A percentile compares a stretch with the other conserved stretches of the same genome.
Conservation (phyloP, 2,797 vertebrate species). For the Mycteria americana region DNA sequence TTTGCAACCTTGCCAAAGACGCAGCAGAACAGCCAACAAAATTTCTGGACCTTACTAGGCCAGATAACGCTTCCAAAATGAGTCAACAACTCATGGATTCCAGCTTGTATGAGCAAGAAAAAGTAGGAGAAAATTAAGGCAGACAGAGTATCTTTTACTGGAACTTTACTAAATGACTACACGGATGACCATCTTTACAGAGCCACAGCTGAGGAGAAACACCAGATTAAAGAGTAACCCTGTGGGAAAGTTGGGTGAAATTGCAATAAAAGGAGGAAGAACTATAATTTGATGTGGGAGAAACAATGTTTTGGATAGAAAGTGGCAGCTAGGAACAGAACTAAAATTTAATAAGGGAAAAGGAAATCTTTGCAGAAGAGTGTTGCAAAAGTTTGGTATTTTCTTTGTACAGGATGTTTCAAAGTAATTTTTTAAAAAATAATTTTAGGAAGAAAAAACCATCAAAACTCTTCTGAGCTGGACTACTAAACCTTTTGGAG, state of each 20-base stretch:
- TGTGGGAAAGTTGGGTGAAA: background rate
- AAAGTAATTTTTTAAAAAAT: background rate
- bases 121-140: background rate
- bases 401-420: background rate
- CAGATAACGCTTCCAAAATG: background rate
- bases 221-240: background rate
- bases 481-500: background rate
- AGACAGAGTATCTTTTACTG: background rate
- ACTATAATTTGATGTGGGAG: background rate
- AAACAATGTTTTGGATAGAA: background rate
- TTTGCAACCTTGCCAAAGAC: background rate
- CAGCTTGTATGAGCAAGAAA: background rate
- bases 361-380: background rate
- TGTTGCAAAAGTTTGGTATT: background rate
- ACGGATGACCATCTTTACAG: background rate
- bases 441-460: rapidly evolving
- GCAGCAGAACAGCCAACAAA: background rate
- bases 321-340: background rate
- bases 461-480: background rate
- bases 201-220: background rate
- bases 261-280: background rate
- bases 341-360: background rate
- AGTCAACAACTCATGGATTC: background rate
- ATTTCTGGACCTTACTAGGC: background rate
- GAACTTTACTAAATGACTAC: background rate